These are phyloP conservation scores for Caradrina kadenii DNA, from an alignment of 2,888 invertebrate genomes.

Conservation along the genomic window DNA sequence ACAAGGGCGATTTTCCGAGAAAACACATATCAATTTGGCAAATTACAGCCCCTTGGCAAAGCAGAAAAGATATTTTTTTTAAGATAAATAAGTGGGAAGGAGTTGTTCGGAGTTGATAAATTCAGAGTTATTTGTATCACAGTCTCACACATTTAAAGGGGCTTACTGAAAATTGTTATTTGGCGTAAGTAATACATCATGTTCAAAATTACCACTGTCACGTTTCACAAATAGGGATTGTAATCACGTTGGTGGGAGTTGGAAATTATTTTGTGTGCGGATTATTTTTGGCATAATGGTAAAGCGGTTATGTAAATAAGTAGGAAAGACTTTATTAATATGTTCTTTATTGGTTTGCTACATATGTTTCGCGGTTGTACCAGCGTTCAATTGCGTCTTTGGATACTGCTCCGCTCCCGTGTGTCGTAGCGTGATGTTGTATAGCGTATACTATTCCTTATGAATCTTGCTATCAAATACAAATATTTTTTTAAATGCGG, in stretches of 20 bases:
- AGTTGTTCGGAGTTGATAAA: constrained; percentile 28
- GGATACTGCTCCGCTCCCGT: too few relatives aligned
- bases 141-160: background rate
- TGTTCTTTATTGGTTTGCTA: background rate
- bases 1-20: constrained; percentile 32
- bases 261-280: constrained; percentile 1
- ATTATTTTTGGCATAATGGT: background rate
- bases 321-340: background rate
- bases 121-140: constrained; percentile 33
- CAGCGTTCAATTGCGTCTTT: too few relatives aligned
- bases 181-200: constrained; percentile 24
- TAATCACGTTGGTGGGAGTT: constrained; percentile 8
- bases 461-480: too few relatives aligned
- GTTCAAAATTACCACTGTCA: constrained; percentile 14
- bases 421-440: too few relatives aligned
- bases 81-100: constrained; percentile 38
- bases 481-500: too few relatives aligned
- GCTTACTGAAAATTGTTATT: constrained; percentile 25
- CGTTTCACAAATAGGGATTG: constrained; percentile 16
- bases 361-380: too few relatives aligned
- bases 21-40: constrained; percentile 61
- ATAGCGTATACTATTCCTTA: too few relatives aligned
- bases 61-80: constrained; percentile 51
- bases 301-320: background rate
- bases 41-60: constrained; percentile 57